Percentiles rank a stretch among this genome's conserved stretches.
Evolutionary conservation across 1,140 invertebrate genomes (phyloP).

Genomic region (Anoplophora glabripennis): DNA sequence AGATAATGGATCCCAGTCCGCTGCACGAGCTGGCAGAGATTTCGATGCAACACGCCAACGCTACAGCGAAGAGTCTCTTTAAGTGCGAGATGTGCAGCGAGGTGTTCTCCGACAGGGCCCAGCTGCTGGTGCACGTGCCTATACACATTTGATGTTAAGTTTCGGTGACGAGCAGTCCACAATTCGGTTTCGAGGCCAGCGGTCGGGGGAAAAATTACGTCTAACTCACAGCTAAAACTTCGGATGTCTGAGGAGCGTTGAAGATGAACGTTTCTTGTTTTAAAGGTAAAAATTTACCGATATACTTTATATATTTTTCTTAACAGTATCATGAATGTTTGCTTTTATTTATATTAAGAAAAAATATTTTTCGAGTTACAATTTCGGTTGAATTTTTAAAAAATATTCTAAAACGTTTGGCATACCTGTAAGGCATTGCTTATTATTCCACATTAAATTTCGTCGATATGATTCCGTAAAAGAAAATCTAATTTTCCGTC

Average conservation of each 20-base stretch:
- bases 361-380: neutral
- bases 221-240: neutral
- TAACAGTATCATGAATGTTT: neutral
- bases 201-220: neutral
- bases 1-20: slow-evolving; percentile 54
- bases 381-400: too few species aligned
- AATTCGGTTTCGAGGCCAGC: neutral
- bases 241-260: neutral
- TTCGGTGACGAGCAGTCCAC: neutral
- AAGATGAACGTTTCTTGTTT: slow-evolving; percentile 1
- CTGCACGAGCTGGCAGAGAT: slow-evolving; percentile 52
- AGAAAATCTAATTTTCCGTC: too few species aligned
- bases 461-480: too few species aligned
- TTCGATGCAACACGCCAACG: slow-evolving; percentile 46
- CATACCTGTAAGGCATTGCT: too few species aligned
- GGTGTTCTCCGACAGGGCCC: slow-evolving; percentile 67
- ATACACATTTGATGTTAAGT: slow-evolving; percentile 70
- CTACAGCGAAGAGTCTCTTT: slow-evolving; percentile 48
- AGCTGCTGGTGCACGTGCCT: slow-evolving; percentile 72
- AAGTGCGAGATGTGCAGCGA: slow-evolving; percentile 79
- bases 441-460: too few species aligned
- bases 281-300: neutral
- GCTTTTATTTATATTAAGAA: neutral
- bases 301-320: slow-evolving; percentile 5
- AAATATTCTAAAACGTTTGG: too few species aligned